Conservation (phyloP, 2,113 vertebrate species). For the Perca schrenkii region DNA sequence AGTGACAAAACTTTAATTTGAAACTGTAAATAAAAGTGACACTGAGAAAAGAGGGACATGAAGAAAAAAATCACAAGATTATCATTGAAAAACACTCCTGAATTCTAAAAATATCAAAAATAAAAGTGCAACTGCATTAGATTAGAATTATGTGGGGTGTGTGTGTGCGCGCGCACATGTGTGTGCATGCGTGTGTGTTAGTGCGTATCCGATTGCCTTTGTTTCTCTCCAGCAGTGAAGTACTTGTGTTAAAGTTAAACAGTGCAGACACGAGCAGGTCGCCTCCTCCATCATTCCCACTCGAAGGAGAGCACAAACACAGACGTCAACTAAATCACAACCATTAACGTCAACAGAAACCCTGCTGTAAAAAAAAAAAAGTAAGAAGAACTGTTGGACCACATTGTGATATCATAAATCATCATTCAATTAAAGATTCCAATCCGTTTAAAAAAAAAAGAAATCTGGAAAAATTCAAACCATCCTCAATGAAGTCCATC, state of each 20-base stretch:
- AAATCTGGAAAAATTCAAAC: neutral
- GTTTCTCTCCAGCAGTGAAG: slow-evolving; percentile 41
- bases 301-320: slow-evolving; percentile 52
- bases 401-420: slow-evolving; percentile 2
- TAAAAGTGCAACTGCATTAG: too few relatives aligned
- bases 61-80: too few relatives aligned
- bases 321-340: slow-evolving; percentile 56
- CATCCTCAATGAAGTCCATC: neutral
- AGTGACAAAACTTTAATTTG: too few relatives aligned
- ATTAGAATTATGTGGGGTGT: too few relatives aligned
- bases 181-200: neutral
- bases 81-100: too few relatives aligned
- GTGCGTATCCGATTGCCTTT: neutral
- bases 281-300: slow-evolving; percentile 64
- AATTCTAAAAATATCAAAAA: too few relatives aligned
- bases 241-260: slow-evolving; percentile 72
- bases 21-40: too few relatives aligned
- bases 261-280: slow-evolving; percentile 61
- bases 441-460: neutral
- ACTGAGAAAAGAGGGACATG: too few relatives aligned
- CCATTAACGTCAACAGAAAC: slow-evolving; percentile 46
- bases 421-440: slow-evolving; percentile 6
- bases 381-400: slow-evolving; percentile 5
- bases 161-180: neutral
- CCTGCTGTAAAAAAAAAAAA: neutral